Percentiles rank a stretch among this genome's conserved stretches.
Conservation (phyloP, 2,888 invertebrate species). For the Eledona agricola region DNA sequence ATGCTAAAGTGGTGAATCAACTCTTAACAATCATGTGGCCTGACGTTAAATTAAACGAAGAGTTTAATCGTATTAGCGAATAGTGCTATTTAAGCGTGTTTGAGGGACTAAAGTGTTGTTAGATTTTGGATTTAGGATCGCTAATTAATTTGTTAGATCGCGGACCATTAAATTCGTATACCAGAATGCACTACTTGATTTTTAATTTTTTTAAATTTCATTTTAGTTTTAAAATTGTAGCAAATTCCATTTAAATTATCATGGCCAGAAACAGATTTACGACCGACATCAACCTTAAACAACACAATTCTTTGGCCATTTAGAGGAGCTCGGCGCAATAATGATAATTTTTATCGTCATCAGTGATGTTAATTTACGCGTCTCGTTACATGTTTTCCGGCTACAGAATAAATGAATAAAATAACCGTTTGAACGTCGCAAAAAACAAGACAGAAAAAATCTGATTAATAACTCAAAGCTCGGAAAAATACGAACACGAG, state of each 20-base stretch:
- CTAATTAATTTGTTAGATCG: too few relatives aligned
- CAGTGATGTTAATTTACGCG: conserved; percentile 19
- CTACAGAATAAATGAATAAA: conserved; percentile 24
- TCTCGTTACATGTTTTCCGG: too few relatives aligned
- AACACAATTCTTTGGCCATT: conserved; percentile 14
- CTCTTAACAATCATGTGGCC: conserved; percentile 7
- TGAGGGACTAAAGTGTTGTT: conserved; percentile 8
- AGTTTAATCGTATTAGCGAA: conserved; percentile 16
- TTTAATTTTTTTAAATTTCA: too few relatives aligned
- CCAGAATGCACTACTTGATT: too few relatives aligned
- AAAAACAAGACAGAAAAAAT: conserved; percentile 5
- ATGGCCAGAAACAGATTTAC: conserved; percentile 17
- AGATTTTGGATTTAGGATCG: conserved; percentile 9
- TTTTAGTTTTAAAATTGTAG: too few relatives aligned
- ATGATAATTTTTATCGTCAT: too few relatives aligned
- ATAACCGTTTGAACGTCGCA: conserved; percentile 4
- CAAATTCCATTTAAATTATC: too few relatives aligned
- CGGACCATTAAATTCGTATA: too few relatives aligned
- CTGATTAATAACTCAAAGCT: too few relatives aligned
- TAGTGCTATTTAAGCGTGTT: conserved; percentile 4
- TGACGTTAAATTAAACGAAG: conserved; percentile 6
- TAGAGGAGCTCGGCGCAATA: too few relatives aligned
- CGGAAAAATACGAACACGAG: conserved; percentile 7
- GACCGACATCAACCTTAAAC: conserved; percentile 9
- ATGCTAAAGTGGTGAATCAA: too few relatives aligned